Evolutionary conservation across 1,140 invertebrate genomes (phyloP).

Genomic region (Manduca sexta): DNA sequence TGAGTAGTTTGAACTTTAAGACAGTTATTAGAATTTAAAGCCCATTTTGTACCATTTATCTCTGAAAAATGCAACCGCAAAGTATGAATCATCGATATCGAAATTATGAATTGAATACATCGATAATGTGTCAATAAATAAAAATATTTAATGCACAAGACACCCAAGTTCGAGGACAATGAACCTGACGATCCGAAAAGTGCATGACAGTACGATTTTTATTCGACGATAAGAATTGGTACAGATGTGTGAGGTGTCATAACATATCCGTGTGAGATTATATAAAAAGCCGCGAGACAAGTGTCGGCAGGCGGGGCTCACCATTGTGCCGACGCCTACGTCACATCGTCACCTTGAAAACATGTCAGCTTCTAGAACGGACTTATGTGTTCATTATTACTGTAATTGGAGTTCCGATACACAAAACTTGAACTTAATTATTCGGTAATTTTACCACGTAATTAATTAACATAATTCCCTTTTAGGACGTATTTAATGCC

Average conservation of each 20-base stretch:
- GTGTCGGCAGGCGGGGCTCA: not conserved
- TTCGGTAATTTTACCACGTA: too few species aligned
- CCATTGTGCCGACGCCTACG: slow-evolving; percentile 1
- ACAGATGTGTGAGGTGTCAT: slow-evolving; percentile 5
- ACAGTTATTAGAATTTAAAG: too few species aligned
- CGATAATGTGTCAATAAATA: slow-evolving; percentile 6
- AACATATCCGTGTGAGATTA: too few species aligned
- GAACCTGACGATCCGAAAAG: slow-evolving; percentile 1
- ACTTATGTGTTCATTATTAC: not conserved
- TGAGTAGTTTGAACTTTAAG: too few species aligned
- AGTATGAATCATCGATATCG: not conserved
- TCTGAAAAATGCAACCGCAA: too few species aligned
- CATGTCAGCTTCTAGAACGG: slow-evolving; percentile 2
- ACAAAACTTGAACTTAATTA: too few species aligned
- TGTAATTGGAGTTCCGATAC: not conserved
- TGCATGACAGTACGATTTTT: slow-evolving; percentile 10
- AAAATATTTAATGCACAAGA: slow-evolving; percentile 7
- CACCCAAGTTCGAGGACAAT: slow-evolving; percentile 5
- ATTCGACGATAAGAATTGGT: slow-evolving; percentile 19
- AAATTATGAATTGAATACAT: slow-evolving; percentile 1
- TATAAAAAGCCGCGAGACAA: slow-evolving; percentile 8
- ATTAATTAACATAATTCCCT: too few species aligned
- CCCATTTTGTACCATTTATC: too few species aligned
- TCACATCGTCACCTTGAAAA: slow-evolving; percentile 6
- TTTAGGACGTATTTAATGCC: too few species aligned